phyloP scores from a whole-genome alignment of 2,888 invertebrate species.

The Aspidiotus destructor region DNA sequence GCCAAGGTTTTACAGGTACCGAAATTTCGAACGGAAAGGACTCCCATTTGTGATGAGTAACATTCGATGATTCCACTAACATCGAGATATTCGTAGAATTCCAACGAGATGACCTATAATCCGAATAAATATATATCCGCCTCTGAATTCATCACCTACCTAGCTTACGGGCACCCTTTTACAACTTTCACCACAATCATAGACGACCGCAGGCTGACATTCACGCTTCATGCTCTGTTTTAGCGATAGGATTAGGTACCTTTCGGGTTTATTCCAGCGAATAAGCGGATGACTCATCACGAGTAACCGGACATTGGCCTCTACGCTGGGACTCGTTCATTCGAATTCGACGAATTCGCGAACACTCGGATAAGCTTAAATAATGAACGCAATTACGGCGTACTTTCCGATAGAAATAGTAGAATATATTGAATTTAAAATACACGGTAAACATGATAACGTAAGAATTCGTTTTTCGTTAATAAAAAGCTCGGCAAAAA shows the following conservation, averaged over 20 bases:
- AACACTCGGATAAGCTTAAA: not conserved
- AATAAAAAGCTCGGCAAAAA: not conserved
- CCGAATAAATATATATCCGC: too few species aligned
- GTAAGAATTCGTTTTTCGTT: not conserved
- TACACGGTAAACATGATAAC: constrained; percentile 3
- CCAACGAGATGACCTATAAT: too few species aligned
- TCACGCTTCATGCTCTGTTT: not conserved
- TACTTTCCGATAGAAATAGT: too few species aligned
- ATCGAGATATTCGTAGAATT: too few species aligned
- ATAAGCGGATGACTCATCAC: not conserved
- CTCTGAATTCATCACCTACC: too few species aligned
- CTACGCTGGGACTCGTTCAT: not conserved
- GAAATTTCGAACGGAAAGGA: not conserved
- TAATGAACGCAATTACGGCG: too few species aligned
- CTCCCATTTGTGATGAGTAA: too few species aligned
- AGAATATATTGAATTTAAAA: not conserved
- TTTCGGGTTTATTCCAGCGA: not conserved
- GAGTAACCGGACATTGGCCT: not conserved
- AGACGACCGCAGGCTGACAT: not conserved
- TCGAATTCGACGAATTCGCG: not conserved
- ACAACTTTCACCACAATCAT: not conserved
- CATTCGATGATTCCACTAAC: too few species aligned
- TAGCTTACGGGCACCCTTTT: not conserved
- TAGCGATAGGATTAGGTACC: not conserved
- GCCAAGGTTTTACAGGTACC: not conserved